Evolutionary conservation across 1,140 invertebrate genomes (phyloP), one percentile per base, ranked within the genome.

Genomic region (Drosophila subpulchrella): DNA sequence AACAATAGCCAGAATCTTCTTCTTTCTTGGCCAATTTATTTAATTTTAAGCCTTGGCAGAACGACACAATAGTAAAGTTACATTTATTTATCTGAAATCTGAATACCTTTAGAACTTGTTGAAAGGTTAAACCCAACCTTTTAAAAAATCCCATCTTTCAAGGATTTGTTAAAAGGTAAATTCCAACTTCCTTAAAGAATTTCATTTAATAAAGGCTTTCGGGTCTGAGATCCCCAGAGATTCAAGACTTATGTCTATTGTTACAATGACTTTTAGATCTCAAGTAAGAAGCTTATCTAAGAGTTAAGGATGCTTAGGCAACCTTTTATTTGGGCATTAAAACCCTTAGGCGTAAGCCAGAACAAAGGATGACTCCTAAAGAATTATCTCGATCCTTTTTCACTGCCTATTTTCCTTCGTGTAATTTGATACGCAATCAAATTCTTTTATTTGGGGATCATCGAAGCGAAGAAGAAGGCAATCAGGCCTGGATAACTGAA

Each of bases 361-460:
- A 46, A 41, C 44, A 63, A 68, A 65, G 63, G 51, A 58, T 50
- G 36, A 39, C 32, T 70, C 27, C 6, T 17, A 12, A 32, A 15
- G 46, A 36, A 30, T 27, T 38, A 3, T 20, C 1, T 20, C 12
- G 34, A 48, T 48, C 13, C 24, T 41, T 34, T 15, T 27, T 13
- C 4, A 5, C 27, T 50, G 11, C 17, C 7, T 48, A 13, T 48
- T 34, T 36, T 42, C 6, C 4, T 12, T 27, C 13, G 17, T 39
- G 65, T 58, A 39, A 70, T 42, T 71, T 41, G 36, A 57, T 70
- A 51, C 7, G 48, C 32, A 46, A 68, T 56, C 48, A 6, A 42
- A 67, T 66, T 68, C 63, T 20, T 50, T 44, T 24, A 20, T 32
- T 55, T 17, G 41, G n/a, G 36, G 30, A 39, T 55, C 24, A 32